Evolutionary conservation across 1,140 invertebrate genomes (phyloP).

Genomic region (Anastrepha ludens): DNA sequence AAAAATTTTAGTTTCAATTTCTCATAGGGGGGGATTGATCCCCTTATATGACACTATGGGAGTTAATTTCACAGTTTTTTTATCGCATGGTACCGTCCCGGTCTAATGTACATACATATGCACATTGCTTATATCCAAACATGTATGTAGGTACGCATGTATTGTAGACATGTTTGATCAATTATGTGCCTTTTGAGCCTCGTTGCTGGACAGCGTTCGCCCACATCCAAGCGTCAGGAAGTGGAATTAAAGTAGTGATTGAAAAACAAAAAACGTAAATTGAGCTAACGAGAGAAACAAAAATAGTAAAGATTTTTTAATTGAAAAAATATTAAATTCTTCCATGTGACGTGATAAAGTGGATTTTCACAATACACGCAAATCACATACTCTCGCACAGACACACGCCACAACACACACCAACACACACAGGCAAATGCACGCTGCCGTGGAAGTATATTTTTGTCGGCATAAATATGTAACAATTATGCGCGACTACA

Average conservation of each 20-base stretch:
- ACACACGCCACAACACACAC: neutral
- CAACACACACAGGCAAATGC: neutral
- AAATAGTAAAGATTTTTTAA: conserved; percentile 19
- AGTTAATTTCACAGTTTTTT: too few relatives aligned
- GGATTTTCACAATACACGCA: conserved; percentile 10
- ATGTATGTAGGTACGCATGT: neutral
- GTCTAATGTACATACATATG: neutral
- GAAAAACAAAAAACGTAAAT: conserved; percentile 9
- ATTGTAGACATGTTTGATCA: neutral
- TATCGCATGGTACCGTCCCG: neutral
- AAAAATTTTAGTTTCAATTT: too few relatives aligned
- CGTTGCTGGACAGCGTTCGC: too few relatives aligned
- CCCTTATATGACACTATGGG: too few relatives aligned
- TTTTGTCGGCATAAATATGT: neutral
- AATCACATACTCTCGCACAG: neutral
- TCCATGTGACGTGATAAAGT: conserved; percentile 49
- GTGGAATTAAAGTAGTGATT: neutral
- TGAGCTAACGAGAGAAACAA: conserved; percentile 15
- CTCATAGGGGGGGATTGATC: too few relatives aligned
- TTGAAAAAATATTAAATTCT: conserved; percentile 50
- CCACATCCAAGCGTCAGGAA: neutral
- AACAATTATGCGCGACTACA: conserved; percentile 31
- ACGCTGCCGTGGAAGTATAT: neutral
- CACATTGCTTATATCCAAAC: neutral
- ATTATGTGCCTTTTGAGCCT: conserved; percentile 7